Base-by-base conservation (phyloP, 2,888 invertebrate species). In the Danaus chrysippus region DNA sequence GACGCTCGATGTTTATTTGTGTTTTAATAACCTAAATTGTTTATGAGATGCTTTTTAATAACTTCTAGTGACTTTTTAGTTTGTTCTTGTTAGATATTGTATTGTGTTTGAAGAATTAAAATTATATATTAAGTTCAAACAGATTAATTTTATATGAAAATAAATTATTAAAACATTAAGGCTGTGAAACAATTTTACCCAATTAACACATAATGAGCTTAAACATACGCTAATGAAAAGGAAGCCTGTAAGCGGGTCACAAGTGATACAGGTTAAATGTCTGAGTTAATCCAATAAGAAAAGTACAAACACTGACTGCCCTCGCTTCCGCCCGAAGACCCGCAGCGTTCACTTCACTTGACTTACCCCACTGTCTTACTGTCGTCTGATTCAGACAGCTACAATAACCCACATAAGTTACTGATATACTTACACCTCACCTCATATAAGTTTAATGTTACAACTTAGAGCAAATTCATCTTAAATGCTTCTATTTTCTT, bases 201-300 rank as follows among this genome's bases (percentile, higher is more conserved):
- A 67, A 67, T 67, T 65, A 65, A 56, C 54, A 43, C 55, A 58
- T 67, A 67, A 66, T 68, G 56, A 58, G 68, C 66, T 64, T 63
- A 63, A 56, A 57, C 46, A 63, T 61, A 69, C 62, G 64, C 64
- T 64, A 69, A 68, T 65, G 66, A 66, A 66, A 69, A 65, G 62
- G 89, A 90, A 90, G 88, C 90, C 89, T 81, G 73, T 83, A 83
- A 90, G 83, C 87, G 77, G 86, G 86, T 87, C 87, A 88, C 79
- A 84, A 87, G 87, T 84, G 82, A 79, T 79, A 77, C 81, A 86
- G 89, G 90, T 88, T 89, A 91, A 91, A 85, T 80, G 86, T 82
- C 82, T 79, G 78, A 79, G 77, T 73, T 90, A 90, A 91, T 88
- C 91, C 87, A 79, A 83, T 91, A 89, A 88, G 87, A 91, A 77